Evolutionary conservation across 2,888 invertebrate genomes (phyloP), one percentile per base, ranked within the genome.

Genomic region (Bursaphelenchus okinawaensis): DNA sequence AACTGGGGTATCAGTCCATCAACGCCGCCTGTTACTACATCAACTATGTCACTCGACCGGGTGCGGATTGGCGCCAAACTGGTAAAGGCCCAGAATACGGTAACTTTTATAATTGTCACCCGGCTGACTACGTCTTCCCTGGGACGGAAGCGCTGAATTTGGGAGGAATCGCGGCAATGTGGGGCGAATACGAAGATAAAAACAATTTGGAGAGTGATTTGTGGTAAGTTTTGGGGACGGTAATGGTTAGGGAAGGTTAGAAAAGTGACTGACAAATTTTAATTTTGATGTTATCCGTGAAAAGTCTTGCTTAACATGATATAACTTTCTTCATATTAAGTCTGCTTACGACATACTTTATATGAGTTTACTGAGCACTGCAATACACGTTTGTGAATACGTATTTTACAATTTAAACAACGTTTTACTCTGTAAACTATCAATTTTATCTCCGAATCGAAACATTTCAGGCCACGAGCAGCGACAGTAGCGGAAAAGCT

Each of bases 161-260:
- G 16, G 93, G 94, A 0, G 93, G 93, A 0, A 93, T 93, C 83
- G 91, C 91, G 0, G 91, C 92, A 77, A 90, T 94, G 65, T 71
- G 71, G 73, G 70, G 70, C 27, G 72, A 72, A 65, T 69, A 54
- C 51, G 68, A 57, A 52, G 68, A 68, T n/a, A 50, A 27, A 19
- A 63, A 57, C 1, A 63, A 63, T 55, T 16, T 68, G 12, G 62
- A 67, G 51, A 65, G 54, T 8, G 61, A 65, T 28, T 23, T 58
- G 19, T 67, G 67, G 67, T 56, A 56, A 12, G 56, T 56, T 23
- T 12, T 2, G 8, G 3, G n/a, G n/a, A n/a, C n/a, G n/a, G n/a
- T n/a, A n/a, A n/a, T n/a, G n/a, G n/a, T n/a, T n/a, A n/a, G n/a
- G n/a, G n/a, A n/a, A n/a, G n/a, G n/a, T n/a, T n/a, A n/a, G n/a